Conservation (phyloP, 2,888 invertebrate species). For the Syrista parreyssii region DNA sequence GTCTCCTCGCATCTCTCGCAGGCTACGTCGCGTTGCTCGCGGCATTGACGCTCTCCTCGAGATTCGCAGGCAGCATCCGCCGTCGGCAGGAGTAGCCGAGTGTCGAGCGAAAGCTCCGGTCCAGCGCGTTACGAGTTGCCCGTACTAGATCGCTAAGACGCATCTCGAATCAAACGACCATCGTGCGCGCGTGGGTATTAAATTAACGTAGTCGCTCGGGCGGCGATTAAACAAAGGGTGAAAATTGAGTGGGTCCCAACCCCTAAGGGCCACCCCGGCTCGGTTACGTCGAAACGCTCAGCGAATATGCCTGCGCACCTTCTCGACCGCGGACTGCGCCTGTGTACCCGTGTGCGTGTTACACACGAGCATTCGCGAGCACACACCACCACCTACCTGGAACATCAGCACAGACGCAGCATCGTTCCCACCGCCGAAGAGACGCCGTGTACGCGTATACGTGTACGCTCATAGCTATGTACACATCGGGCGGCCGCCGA, state of each 20-base stretch:
- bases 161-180: too few relatives aligned
- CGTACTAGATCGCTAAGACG: too few relatives aligned
- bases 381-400: neutral
- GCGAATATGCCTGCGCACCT: conserved; percentile 7
- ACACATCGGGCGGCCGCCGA: conserved; percentile 33
- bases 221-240: conserved; percentile 64
- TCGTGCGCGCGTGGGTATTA: conserved; percentile 53
- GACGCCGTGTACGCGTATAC: conserved; percentile 13
- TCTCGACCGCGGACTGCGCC: conserved; percentile 16
- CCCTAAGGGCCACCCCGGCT: conserved; percentile 21
- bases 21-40: too few relatives aligned
- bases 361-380: conserved; percentile 14
- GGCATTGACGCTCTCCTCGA: too few relatives aligned
- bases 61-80: too few relatives aligned
- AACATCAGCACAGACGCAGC: neutral
- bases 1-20: too few relatives aligned
- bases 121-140: too few relatives aligned
- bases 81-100: too few relatives aligned
- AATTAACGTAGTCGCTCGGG: conserved; percentile 61
- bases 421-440: conserved; percentile 13
- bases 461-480: conserved; percentile 33
- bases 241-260: conserved; percentile 56
- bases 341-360: conserved; percentile 14
- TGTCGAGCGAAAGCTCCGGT: too few relatives aligned
- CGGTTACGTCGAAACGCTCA: conserved; percentile 14